These are phyloP conservation scores for Tuberolachnus salignus DNA, from an alignment of 2,888 invertebrate genomes.

Conservation along the genomic window DNA sequence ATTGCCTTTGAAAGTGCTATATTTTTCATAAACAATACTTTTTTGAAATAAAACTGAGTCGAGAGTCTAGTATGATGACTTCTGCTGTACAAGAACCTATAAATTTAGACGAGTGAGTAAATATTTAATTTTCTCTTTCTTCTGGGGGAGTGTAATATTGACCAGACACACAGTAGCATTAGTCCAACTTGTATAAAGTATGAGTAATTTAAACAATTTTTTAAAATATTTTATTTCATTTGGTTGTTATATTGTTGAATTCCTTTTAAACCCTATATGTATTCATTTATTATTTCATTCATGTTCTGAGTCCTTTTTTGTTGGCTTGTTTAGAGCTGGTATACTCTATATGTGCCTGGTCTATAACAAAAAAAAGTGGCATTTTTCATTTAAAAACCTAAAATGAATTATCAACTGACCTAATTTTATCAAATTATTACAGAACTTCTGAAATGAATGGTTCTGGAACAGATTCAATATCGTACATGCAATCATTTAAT, in stretches of 20 bases:
- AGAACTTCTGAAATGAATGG: slow-evolving; percentile 43
- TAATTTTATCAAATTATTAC: slow-evolving; percentile 11
- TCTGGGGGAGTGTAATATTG: slow-evolving; percentile 31
- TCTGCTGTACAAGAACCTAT: slow-evolving; percentile 50
- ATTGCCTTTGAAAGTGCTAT: slow-evolving; percentile 22
- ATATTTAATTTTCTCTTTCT: slow-evolving; percentile 26
- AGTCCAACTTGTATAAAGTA: slow-evolving; percentile 35
- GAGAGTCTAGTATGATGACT: slow-evolving; percentile 51
- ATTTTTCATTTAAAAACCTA: neutral
- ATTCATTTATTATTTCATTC: too few relatives aligned
- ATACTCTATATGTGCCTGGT: slow-evolving; percentile 54
- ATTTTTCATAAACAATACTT: too few relatives aligned
- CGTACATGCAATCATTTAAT: slow-evolving; percentile 35
- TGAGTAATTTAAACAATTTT: slow-evolving; percentile 12
- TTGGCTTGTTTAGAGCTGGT: slow-evolving; percentile 47
- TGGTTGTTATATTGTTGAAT: slow-evolving; percentile 41
- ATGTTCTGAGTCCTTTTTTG: slow-evolving; percentile 35
- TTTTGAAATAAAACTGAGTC: slow-evolving; percentile 52
- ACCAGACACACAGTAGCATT: slow-evolving; percentile 54
- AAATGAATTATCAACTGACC: neutral
- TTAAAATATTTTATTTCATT: slow-evolving; percentile 43
- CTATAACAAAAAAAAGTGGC: slow-evolving; percentile 22
- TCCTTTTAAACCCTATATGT: slow-evolving; percentile 50
- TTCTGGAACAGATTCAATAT: neutral
- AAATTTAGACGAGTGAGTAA: slow-evolving; percentile 48